Conservation (phyloP, 2,888 invertebrate genomes). For the Lissocephala sabroskyi region DNA sequence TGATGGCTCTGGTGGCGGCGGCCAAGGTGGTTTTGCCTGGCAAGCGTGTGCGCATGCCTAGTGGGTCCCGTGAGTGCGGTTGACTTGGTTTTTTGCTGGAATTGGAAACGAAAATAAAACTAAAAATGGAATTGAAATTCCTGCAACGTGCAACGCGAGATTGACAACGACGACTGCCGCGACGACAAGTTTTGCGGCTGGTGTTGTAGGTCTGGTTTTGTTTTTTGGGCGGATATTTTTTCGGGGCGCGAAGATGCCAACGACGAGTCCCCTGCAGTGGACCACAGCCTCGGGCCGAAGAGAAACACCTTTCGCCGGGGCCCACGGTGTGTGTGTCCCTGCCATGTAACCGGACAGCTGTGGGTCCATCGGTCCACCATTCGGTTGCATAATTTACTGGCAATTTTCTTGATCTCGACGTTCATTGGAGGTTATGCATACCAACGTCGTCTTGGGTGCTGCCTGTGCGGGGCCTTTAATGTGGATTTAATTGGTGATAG, state of each 20-base stretch:
- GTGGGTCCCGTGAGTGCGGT: slow-evolving; percentile 20
- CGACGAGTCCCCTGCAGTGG: not conserved
- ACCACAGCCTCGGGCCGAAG: not conserved
- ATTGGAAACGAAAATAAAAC: slow-evolving; percentile 8
- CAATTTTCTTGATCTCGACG: slow-evolving; percentile 50
- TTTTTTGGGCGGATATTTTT: not conserved
- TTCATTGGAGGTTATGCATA: slow-evolving; percentile 51
- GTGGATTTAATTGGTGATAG: no score
- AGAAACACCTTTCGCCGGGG: slow-evolving; percentile 48
- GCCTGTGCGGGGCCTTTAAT: no score
- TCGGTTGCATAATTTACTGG: slow-evolving; percentile 55
- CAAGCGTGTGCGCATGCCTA: slow-evolving; percentile 20
- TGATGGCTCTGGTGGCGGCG: not conserved
- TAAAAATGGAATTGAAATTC: slow-evolving; percentile 55
- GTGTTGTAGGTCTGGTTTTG: slow-evolving; percentile 2
- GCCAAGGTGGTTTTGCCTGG: slow-evolving; percentile 6
- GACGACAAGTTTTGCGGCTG: not conserved
- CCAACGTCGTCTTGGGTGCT: no score
- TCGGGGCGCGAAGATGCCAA: slow-evolving; percentile 34
- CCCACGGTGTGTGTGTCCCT: no score
- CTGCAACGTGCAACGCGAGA: slow-evolving; percentile 42
- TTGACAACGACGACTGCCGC: slow-evolving; percentile 21
- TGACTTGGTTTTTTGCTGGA: not conserved
- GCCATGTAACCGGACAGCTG: no score
- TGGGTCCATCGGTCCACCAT: slow-evolving; percentile 24